These are phyloP conservation scores for Helleia helle DNA, from an alignment of 2,888 invertebrate genomes.

Conservation along the genomic window DNA sequence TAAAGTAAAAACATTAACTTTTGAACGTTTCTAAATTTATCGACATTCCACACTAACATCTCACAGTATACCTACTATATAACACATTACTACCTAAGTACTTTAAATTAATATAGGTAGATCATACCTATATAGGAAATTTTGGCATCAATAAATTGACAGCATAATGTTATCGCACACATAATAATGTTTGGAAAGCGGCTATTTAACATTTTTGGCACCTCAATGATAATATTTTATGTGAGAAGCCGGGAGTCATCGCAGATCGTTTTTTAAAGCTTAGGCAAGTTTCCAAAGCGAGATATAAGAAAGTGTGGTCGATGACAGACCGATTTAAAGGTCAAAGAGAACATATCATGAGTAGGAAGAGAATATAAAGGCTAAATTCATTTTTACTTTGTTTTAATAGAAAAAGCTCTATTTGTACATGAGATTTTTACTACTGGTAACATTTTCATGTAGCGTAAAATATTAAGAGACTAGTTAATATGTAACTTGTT, in stretches of 20 bases:
- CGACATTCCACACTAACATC: no score
- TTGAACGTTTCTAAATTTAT: no score
- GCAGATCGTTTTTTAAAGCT: conserved; percentile 13
- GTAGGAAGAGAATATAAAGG: conserved; percentile 4
- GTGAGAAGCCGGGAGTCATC: conserved; percentile 7
- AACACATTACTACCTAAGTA: no score
- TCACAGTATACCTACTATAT: no score
- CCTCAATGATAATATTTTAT: conserved; percentile 14
- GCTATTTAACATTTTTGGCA: conserved; percentile 17
- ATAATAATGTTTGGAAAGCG: conserved; percentile 11
- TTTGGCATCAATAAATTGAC: no score
- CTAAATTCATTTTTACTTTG: background rate
- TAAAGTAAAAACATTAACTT: no score
- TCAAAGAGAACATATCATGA: conserved; percentile 4
- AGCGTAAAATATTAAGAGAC: no score
- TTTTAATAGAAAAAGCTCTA: background rate
- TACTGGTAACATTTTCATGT: no score
- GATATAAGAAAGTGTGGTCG: conserved; percentile 13
- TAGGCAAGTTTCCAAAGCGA: conserved; percentile 16
- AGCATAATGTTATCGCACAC: background rate
- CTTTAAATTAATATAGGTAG: no score
- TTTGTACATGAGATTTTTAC: background rate
- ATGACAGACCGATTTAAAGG: conserved; percentile 10
- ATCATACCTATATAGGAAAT: no score
- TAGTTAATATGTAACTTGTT: no score